phyloP scores from a whole-genome alignment of 2,888 invertebrate species.

The Bedellia somnulentella region DNA sequence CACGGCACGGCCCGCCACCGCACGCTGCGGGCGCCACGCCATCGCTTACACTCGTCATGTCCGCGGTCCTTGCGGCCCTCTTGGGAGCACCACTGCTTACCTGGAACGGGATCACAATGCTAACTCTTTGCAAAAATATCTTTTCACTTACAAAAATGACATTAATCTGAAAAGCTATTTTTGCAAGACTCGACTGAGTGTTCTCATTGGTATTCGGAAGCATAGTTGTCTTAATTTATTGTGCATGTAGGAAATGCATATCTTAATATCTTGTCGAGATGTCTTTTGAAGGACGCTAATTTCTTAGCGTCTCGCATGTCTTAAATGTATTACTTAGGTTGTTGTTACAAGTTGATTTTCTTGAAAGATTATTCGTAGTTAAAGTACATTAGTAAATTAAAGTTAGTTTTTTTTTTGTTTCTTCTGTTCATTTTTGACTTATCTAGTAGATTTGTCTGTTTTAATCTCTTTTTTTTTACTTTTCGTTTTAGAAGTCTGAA shows the following conservation, averaged over 20 bases:
- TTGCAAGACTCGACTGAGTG: constrained; percentile 24
- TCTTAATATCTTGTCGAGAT: too few species aligned
- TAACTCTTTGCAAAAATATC: constrained; percentile 27
- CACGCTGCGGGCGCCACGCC: constrained; percentile 43
- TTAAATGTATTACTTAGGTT: background rate
- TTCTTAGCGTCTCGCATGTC: background rate
- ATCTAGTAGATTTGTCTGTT: too few species aligned
- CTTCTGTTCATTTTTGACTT: too few species aligned
- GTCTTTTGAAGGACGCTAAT: background rate
- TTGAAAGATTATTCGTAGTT: too few species aligned
- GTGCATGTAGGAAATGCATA: constrained; percentile 55
- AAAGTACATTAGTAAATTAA: too few species aligned
- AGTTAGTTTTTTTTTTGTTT: too few species aligned
- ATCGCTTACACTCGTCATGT: too few species aligned
- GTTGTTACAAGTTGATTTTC: too few species aligned
- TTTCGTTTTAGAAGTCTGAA: too few species aligned
- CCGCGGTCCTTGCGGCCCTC: too few species aligned
- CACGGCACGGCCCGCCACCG: constrained; percentile 65
- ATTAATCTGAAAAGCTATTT: constrained; percentile 16
- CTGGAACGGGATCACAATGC: constrained; percentile 39
- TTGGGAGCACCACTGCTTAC: constrained; percentile 53
- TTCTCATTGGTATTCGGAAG: constrained; percentile 19
- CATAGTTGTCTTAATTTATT: constrained; percentile 19
- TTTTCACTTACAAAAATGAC: constrained; percentile 10
- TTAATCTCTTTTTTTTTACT: too few species aligned